A percentile compares a stretch with the other conserved stretches of the same genome.
Conservation (phyloP, 2,888 invertebrate species). For the Drosophila leonis region DNA sequence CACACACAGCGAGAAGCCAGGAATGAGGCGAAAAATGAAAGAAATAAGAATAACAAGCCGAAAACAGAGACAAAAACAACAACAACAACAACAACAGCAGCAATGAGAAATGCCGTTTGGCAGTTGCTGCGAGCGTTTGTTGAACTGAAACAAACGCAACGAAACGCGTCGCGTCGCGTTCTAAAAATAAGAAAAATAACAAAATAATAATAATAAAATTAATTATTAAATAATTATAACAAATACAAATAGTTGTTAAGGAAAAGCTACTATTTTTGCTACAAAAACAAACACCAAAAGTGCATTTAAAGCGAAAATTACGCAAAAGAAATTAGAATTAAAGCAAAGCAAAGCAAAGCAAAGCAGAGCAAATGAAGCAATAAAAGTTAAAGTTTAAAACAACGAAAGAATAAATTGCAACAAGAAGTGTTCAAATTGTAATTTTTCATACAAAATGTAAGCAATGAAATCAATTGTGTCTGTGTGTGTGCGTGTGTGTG, state of each 20-base stretch:
- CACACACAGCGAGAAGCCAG: conserved; percentile 18
- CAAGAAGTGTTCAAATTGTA: conserved; percentile 49
- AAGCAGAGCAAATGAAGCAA: conserved; percentile 30
- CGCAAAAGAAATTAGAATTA: conserved; percentile 11
- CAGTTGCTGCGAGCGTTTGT: conserved; percentile 46
- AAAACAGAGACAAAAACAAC: conserved; percentile 50
- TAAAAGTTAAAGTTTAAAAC: conserved; percentile 24
- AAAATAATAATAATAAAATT: conserved; percentile 19
- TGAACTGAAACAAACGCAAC: conserved; percentile 53
- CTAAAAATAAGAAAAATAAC: not conserved
- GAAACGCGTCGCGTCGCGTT: conserved; percentile 64
- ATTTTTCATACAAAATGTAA: conserved; percentile 55
- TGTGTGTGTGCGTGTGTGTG: conserved; percentile 13
- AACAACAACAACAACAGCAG: conserved; percentile 7
- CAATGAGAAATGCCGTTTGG: conserved; percentile 21
- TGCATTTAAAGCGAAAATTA: conserved; percentile 63
- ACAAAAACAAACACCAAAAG: conserved; percentile 66
- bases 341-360: conserved; percentile 25
- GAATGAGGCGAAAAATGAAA: conserved; percentile 27
- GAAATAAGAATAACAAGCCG: conserved; percentile 41
- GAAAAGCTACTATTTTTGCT: conserved; percentile 66
- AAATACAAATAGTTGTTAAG: conserved; percentile 35
- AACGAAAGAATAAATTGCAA: conserved; percentile 3
- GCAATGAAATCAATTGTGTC: conserved; percentile 57
- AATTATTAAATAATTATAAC: conserved; percentile 8